Percentiles rank a stretch among this genome's conserved stretches.
Conservation (phyloP, 2,797 vertebrate genomes). For the Sebastes paucispinis region DNA sequence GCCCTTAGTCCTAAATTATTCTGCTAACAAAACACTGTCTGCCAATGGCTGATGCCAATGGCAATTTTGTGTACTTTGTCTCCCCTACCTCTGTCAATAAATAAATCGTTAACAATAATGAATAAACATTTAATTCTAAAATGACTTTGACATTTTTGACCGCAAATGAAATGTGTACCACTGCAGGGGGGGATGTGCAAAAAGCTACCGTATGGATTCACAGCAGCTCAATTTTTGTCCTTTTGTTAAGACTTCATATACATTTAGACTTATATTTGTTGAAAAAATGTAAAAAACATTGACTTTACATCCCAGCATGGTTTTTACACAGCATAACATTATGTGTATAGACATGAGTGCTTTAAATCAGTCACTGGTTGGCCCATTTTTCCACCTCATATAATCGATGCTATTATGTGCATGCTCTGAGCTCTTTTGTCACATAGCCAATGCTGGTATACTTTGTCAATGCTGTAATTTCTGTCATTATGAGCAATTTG, state of each 20-base stretch:
- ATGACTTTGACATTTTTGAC: background rate
- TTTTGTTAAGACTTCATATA: background rate
- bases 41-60: background rate
- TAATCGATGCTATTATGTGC: constrained; percentile 19
- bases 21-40: background rate
- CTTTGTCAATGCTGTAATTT: background rate
- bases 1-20: background rate
- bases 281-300: background rate
- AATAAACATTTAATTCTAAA: background rate
- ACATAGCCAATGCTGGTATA: background rate
- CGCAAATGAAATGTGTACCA: background rate
- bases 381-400: background rate
- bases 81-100: background rate
- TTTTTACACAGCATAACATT: background rate
- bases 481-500: constrained; percentile 1
- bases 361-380: background rate
- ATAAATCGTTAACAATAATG: background rate
- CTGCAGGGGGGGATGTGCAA: background rate
- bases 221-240: background rate
- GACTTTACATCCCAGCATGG: background rate
- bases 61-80: background rate
- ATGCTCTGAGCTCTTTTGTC: constrained; percentile 3
- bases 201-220: background rate
- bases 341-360: background rate
- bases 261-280: background rate